phyloP scores from a whole-genome alignment of 1,140 invertebrate species.

The Sitodiplosis mosellana region DNA sequence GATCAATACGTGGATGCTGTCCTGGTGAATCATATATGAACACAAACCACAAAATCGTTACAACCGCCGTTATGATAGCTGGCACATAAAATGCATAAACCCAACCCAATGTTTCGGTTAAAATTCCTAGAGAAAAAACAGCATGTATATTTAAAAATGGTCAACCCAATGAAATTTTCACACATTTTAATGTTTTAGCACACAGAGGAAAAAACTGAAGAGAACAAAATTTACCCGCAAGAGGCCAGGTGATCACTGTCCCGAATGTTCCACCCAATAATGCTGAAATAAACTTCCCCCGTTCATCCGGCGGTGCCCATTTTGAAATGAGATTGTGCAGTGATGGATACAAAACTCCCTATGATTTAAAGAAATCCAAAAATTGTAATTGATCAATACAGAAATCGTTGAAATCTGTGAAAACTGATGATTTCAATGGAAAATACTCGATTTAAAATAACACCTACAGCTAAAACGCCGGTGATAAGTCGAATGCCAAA shows the following conservation, averaged over 20 bases:
- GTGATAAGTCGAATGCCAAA: slow-evolving; percentile 42
- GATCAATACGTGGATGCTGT: slow-evolving; percentile 48
- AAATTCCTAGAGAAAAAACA: too few species aligned
- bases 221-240: too few species aligned
- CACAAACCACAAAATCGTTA: slow-evolving; percentile 37
- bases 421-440: too few species aligned
- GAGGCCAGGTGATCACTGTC: slow-evolving; percentile 51
- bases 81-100: slow-evolving; percentile 45
- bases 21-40: slow-evolving; percentile 46
- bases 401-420: too few species aligned
- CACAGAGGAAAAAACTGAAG: too few species aligned
- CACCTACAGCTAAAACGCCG: slow-evolving; percentile 43
- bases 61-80: slow-evolving; percentile 32
- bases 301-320: slow-evolving; percentile 58
- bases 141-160: too few species aligned
- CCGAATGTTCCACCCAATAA: slow-evolving; percentile 59
- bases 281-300: slow-evolving; percentile 54
- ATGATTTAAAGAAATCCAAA: slow-evolving; percentile 1
- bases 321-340: slow-evolving; percentile 48
- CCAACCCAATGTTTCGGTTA: slow-evolving; percentile 42
- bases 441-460: background rate
- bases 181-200: too few species aligned
- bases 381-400: background rate
- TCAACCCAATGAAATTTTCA: too few species aligned
- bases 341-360: slow-evolving; percentile 54